Evolutionary conservation across 2,888 invertebrate genomes (phyloP), one percentile per base, ranked within the genome.

Genomic region (Sphaeridia pumilis): DNA sequence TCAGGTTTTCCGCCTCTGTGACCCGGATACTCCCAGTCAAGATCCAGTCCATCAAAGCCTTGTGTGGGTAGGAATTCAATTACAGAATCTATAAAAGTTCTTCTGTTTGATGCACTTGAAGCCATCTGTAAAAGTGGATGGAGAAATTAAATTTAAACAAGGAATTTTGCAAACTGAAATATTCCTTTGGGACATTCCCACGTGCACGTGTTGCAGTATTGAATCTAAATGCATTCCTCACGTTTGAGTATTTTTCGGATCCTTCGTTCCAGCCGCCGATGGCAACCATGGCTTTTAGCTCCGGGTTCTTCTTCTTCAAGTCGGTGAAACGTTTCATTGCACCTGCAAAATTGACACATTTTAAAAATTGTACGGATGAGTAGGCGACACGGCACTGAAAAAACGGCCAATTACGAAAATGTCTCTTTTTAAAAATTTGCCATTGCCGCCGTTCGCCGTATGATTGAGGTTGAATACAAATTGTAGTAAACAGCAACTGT

Each of bases 1-100:
- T 38, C 38, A 38, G 38, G 38, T 17, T 38, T 38, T 38, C 38
- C 38, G 17, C 38, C 38, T 12, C 38, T 5, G 26, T 61, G 52
- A 7, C 62, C 56, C 12, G 61, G 62, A 44, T 63, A 62, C 35
- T 61, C 61, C 83, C 84, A 84, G 67, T 83, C 82, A 0, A 84
- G 45, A 65, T 84, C 83, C 0, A 84, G 70, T 1, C 84, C 84
- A 64, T 84, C 80, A 57, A 84, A 84, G 0, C 73, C 73, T 63
- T 81, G 71, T 2, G 71, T 70, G 35, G 70, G 65, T 0, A 82
- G 61, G 66, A 81, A 77, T 0, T 69, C 64, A 0, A 79, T 65
- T 1, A 76, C 75, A 49, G 76, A 79, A 2, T 72, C 64, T 20
- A 81, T 75, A 63, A 84, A 82, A 42, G 56, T 65, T n/a, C 59